Percentiles rank a stretch among this genome's conserved stretches.
These are phyloP conservation scores for Periphyllus acericola DNA, from an alignment of 2,888 invertebrate genomes.

Conservation along the genomic window DNA sequence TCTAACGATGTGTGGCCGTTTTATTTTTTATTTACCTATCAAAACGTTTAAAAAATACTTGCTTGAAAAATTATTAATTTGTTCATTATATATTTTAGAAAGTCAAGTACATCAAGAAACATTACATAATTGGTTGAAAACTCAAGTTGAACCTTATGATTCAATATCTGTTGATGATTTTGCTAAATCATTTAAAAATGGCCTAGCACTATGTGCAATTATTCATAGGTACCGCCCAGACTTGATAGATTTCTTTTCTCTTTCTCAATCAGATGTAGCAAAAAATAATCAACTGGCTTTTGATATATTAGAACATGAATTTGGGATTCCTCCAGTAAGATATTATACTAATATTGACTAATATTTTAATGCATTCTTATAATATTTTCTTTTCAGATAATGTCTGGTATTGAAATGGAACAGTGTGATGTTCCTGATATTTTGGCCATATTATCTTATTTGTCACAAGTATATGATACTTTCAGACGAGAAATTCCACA, in stretches of 20 bases:
- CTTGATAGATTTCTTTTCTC: slow-evolving; percentile 79
- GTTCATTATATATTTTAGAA: slow-evolving; percentile 68
- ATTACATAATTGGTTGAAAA: slow-evolving; percentile 81
- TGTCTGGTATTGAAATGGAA: slow-evolving; percentile 82
- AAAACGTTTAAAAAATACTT: background rate
- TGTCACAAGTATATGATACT: slow-evolving; percentile 87
- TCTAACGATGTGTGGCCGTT: slow-evolving; percentile 31
- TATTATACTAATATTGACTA: background rate
- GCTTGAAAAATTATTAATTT: slow-evolving; percentile 14
- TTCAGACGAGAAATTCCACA: slow-evolving; percentile 93
- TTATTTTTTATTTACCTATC: background rate
- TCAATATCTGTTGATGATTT: slow-evolving; percentile 74
- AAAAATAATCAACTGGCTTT: slow-evolving; percentile 86
- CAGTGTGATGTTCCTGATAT: slow-evolving; percentile 78
- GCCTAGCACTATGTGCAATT: slow-evolving; percentile 78
- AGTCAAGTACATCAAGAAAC: slow-evolving; percentile 79
- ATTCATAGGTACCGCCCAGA: slow-evolving; percentile 90
- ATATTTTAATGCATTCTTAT: background rate
- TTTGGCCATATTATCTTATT: slow-evolving; percentile 81
- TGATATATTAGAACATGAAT: slow-evolving; percentile 84
- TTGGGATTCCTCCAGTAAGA: slow-evolving; percentile 75
- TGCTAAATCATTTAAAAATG: slow-evolving; percentile 76
- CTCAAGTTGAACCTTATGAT: slow-evolving; percentile 76
- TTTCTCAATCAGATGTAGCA: slow-evolving; percentile 74
- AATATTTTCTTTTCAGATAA: slow-evolving; percentile 68